Percentiles rank a stretch among this genome's conserved stretches.
These are phyloP conservation scores for Heliconius ismenius DNA, from an alignment of 2,888 invertebrate species.

Conservation along the genomic window DNA sequence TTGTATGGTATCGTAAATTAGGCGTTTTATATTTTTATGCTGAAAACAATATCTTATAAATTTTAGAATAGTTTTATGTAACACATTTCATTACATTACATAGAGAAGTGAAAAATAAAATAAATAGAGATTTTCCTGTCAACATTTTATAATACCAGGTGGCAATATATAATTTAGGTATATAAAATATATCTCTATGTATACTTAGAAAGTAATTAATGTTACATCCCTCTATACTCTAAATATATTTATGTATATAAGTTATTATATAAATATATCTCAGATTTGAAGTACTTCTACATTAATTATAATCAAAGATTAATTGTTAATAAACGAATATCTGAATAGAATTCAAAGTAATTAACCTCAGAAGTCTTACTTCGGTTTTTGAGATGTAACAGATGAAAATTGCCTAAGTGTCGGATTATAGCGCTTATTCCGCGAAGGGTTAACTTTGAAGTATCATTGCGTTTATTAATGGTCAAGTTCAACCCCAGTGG, in stretches of 20 bases:
- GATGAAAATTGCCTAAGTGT: conserved; percentile 52
- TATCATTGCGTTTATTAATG: conserved; percentile 81
- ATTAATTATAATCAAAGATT: not conserved
- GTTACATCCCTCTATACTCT: no score
- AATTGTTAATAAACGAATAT: not conserved
- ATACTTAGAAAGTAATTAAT: no score
- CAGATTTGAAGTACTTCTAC: not conserved
- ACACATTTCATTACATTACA: not conserved
- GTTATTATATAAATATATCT: not conserved
- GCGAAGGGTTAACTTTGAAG: conserved; percentile 79
- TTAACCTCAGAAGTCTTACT: conserved; percentile 18
- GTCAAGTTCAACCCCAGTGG: conserved; percentile 71
- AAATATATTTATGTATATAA: no score
- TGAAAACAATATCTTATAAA: not conserved
- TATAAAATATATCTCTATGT: no score
- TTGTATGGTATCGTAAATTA: conserved; percentile 66
- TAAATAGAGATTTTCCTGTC: no score
- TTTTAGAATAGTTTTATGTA: not conserved
- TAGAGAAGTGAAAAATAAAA: no score
- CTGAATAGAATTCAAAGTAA: conserved; percentile 3
- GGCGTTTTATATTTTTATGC: conserved; percentile 23
- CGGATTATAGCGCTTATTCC: conserved; percentile 66
- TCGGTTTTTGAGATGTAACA: conserved; percentile 34
- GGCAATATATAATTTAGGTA: no score
- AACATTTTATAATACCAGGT: no score